phyloP scores from a whole-genome alignment of 2,888 invertebrate genomes.

The Seira ritae region DNA sequence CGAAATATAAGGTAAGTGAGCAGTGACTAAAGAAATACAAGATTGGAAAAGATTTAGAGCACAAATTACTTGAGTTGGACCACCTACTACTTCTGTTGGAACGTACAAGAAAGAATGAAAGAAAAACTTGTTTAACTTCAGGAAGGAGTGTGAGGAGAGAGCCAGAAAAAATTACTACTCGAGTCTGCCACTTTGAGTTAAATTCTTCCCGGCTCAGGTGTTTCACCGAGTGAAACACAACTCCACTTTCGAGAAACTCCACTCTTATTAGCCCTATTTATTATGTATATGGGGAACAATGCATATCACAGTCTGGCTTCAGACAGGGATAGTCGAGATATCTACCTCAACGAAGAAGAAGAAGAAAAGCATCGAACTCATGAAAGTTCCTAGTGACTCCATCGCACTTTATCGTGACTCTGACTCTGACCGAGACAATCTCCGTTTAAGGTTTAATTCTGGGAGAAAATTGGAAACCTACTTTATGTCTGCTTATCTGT shows the following conservation, averaged over 20 bases:
- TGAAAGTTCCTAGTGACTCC: neutral
- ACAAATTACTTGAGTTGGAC: slow-evolving; percentile 50
- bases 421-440: slow-evolving; percentile 3
- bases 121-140: neutral
- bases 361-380: neutral
- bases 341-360: neutral
- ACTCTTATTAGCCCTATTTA: slow-evolving; percentile 10
- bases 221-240: slow-evolving; percentile 1
- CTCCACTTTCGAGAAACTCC: neutral
- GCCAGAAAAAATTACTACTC: slow-evolving; percentile 39
- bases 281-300: slow-evolving; percentile 3
- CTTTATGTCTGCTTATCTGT: slow-evolving; percentile 15
- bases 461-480: slow-evolving; percentile 17
- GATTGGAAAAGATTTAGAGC: slow-evolving; percentile 45
- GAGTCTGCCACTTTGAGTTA: slow-evolving; percentile 52
- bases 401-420: slow-evolving; percentile 15
- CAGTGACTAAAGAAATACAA: slow-evolving; percentile 25
- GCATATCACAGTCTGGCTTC: neutral
- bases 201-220: slow-evolving; percentile 45
- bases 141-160: neutral
- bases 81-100: slow-evolving; percentile 37
- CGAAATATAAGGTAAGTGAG: slow-evolving; percentile 12
- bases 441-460: slow-evolving; percentile 15
- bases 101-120: neutral
- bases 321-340: no score